Conservation (phyloP, 2,888 invertebrate genomes). For the Cheilosia scutellata region DNA sequence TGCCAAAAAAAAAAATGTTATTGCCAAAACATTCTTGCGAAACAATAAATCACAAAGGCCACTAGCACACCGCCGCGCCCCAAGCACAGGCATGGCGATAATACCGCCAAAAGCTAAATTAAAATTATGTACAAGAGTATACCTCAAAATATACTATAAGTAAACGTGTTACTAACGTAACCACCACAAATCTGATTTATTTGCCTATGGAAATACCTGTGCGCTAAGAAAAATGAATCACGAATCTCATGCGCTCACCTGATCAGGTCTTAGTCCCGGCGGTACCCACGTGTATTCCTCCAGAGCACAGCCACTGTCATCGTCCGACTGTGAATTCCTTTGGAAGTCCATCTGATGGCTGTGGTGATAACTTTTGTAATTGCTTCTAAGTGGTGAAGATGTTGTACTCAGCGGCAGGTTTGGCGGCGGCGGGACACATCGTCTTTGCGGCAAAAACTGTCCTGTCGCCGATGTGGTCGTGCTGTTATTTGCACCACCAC, state of each 20-base stretch:
- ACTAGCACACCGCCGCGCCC: too few relatives aligned
- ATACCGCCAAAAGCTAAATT: too few relatives aligned
- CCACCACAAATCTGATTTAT: constrained; percentile 30
- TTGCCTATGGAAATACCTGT: background rate
- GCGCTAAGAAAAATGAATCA: constrained; percentile 15
- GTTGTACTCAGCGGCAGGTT: constrained; percentile 82
- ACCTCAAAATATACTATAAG: background rate
- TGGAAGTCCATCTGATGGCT: constrained; percentile 88
- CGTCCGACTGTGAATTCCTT: constrained; percentile 96
- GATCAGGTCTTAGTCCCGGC: constrained; percentile 97
- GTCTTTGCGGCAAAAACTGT: constrained; percentile 83
- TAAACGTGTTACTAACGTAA: constrained; percentile 5
- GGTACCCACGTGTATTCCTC: constrained; percentile 99
- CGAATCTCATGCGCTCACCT: constrained; percentile 87
- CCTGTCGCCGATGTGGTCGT: constrained; percentile 78
- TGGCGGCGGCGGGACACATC: constrained; percentile 81
- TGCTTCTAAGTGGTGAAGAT: constrained; percentile 82
- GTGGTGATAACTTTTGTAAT: constrained; percentile 82
- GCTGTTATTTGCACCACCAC: constrained; percentile 77
- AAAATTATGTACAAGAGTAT: too few relatives aligned
- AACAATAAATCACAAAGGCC: background rate
- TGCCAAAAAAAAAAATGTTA: background rate
- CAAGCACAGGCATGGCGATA: background rate
- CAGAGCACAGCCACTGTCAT: constrained; percentile 98
- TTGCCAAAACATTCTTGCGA: background rate